Percentiles rank a stretch among this genome's conserved stretches.
Conservation (phyloP, 2,113 vertebrate species). For the Cichladusa arquata region DNA sequence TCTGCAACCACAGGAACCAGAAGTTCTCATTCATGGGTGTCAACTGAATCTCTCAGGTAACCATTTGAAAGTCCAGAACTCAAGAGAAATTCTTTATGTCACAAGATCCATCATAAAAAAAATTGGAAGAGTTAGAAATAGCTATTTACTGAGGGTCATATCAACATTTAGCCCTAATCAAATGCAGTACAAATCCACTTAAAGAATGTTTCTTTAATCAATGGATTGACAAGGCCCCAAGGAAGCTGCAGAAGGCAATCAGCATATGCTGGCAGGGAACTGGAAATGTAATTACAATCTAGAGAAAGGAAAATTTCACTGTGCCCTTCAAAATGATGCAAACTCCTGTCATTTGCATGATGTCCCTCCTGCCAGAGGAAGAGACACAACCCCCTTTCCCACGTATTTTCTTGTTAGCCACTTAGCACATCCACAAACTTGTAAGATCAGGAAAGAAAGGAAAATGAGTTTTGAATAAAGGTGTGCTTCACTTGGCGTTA, state of each 20-base stretch:
- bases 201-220: slow-evolving; percentile 43
- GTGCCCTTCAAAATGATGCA: background rate
- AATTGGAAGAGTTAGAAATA: background rate
- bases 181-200: slow-evolving; percentile 27
- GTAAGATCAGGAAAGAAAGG: rapidly evolving
- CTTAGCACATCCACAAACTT: background rate
- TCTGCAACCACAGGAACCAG: background rate
- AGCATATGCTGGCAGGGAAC: slow-evolving; percentile 20
- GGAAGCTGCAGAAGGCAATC: slow-evolving; percentile 49
- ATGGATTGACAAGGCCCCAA: slow-evolving; percentile 36
- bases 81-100: background rate
- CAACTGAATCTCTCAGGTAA: background rate
- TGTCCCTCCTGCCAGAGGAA: background rate
- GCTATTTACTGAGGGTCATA: background rate
- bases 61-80: background rate
- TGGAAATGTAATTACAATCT: slow-evolving; percentile 31
- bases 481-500: background rate
- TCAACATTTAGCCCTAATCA: slow-evolving; percentile 24
- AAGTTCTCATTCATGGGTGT: background rate
- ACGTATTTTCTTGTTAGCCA: rapidly evolving
- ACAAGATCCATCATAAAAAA: background rate
- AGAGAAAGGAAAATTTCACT: background rate
- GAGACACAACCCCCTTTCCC: background rate
- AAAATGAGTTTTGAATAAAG: background rate
- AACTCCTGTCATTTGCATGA: background rate